Base-by-base conservation (phyloP, 2,113 vertebrate species). In the Acrocephalus arundinaceus region DNA sequence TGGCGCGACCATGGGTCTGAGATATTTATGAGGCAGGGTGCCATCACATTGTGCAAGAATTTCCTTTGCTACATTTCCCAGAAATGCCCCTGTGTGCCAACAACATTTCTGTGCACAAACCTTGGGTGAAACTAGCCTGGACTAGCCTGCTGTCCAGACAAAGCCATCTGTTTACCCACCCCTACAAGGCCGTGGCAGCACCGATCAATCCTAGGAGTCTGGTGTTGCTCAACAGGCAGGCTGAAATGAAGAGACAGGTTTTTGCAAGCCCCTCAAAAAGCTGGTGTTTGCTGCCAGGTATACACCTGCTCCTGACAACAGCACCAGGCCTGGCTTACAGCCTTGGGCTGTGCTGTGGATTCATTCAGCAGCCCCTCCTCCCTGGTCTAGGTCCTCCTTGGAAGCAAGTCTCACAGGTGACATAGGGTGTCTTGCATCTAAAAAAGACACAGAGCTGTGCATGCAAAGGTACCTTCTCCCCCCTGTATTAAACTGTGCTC, bases 101-200 rank as follows among this genome's bases (percentile, higher is more conserved):
- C 37, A 90, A 43, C 33, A 68, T 74, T 85, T 90, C 51, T 74
- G 59, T 87, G 51, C 65, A 66, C 43, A 91, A 71, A 55, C 16
- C 48, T 20, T 39, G 30, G 39, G 76, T 85, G 68, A 86, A 43
- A 75, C 48, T 75, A 82, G 25, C 24, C 66, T 92, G 73, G 52
- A 63, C 68, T 59, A 91, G 43, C 35, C 85, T 78, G 57, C 13
- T 25, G 59, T 93, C 57, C 93, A 96, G 91, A 96, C 82, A 92
- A 95, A 95, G 79, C 90, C 85, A 95, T 95, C 79, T 93, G 93
- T 92, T 93, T 79, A 84, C 45, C 48, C 23, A 68, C 37, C 57
- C 72, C 79, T 85, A 70, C 82, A 77, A 91, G 77, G 65, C 35
- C 87, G 45, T 93, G 92, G 93, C 78, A 86, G 93, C 59, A 92